phyloP scores from a whole-genome alignment of 1,140 invertebrate species.

The Metaphire vulgaris region DNA sequence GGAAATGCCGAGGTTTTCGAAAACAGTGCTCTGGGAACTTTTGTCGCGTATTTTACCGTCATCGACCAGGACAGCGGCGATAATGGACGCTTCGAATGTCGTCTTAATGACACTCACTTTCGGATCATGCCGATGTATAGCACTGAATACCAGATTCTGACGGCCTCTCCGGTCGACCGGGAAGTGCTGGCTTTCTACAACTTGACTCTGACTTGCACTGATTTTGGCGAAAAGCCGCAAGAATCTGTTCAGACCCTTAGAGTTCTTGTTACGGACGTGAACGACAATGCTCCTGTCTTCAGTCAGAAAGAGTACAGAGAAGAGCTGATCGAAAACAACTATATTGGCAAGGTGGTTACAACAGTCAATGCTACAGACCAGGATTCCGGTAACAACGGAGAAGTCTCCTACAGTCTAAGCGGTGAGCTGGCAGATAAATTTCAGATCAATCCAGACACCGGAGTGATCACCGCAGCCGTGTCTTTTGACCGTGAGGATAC shows the following conservation, averaged over 20 bases:
- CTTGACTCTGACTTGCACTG: conserved; percentile 20
- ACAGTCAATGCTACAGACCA: conserved; percentile 75
- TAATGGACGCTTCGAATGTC: conserved; percentile 23
- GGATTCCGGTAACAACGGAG: conserved; percentile 88
- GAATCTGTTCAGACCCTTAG: conserved; percentile 2
- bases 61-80: conserved; percentile 20
- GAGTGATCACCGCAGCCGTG: conserved; percentile 13
- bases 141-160: conserved; percentile 28
- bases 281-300: conserved; percentile 28
- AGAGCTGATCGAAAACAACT: conserved; percentile 67
- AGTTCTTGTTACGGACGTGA: conserved; percentile 22
- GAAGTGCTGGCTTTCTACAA: conserved; percentile 13
- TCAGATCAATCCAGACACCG: conserved; percentile 9
- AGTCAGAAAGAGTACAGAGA: conserved; percentile 7
- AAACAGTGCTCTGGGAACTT: conserved; percentile 23
- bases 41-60: conserved; percentile 27
- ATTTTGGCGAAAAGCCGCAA: conserved; percentile 22
- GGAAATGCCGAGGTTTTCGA: conserved; percentile 20
- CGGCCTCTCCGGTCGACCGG: conserved; percentile 16
- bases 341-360: conserved; percentile 71
- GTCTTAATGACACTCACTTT: conserved; percentile 25
- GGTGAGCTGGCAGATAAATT: background rate
- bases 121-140: background rate
- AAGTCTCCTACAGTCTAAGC: conserved; percentile 74
- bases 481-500: conserved; percentile 25